These are phyloP conservation scores for Axinella damicornis DNA, from an alignment of 37 sponge, comb jelly and placozoan species.

Conservation along the genomic window DNA sequence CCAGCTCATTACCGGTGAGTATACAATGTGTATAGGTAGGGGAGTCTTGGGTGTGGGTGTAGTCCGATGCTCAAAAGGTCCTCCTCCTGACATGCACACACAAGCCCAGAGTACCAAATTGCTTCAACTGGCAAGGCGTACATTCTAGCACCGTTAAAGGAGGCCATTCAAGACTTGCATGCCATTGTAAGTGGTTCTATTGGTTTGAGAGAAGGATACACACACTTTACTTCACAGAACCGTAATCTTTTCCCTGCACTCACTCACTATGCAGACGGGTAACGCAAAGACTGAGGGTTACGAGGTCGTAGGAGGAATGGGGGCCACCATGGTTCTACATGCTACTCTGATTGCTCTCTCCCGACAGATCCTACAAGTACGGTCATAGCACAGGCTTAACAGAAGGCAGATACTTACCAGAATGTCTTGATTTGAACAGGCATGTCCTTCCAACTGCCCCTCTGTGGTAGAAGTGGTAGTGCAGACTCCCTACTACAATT, in stretches of 20 bases:
- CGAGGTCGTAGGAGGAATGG: constrained; percentile 1
- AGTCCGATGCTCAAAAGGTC: too few species aligned
- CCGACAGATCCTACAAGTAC: constrained; percentile 3
- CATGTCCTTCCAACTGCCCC: not conserved
- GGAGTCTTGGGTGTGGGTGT: not conserved
- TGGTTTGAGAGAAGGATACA: too few species aligned
- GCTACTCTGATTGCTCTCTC: not conserved
- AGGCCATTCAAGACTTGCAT: constrained; percentile 5
- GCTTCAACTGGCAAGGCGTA: not conserved
- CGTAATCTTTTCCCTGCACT: too few species aligned
- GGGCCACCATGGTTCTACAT: constrained; percentile 28
- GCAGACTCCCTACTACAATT: constrained; percentile 14
- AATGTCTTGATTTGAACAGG: too few species aligned
- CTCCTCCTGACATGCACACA: too few species aligned
- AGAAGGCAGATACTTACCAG: too few species aligned
- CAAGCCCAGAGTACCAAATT: constrained; percentile 13
- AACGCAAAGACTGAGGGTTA: constrained; percentile 28
- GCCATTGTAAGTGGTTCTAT: not conserved
- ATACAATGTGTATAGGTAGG: too few species aligned
- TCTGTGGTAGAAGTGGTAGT: constrained; percentile 18
- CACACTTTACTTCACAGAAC: too few species aligned
- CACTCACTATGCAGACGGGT: constrained; percentile 4
- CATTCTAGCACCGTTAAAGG: constrained; percentile 6
- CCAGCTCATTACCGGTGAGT: constrained; percentile 19
- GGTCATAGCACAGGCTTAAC: too few species aligned